These are phyloP conservation scores for Hemicentrotus pulcherrimus DNA, from an alignment of 35 echinoderm and acorn worm species.

Conservation along the genomic window DNA sequence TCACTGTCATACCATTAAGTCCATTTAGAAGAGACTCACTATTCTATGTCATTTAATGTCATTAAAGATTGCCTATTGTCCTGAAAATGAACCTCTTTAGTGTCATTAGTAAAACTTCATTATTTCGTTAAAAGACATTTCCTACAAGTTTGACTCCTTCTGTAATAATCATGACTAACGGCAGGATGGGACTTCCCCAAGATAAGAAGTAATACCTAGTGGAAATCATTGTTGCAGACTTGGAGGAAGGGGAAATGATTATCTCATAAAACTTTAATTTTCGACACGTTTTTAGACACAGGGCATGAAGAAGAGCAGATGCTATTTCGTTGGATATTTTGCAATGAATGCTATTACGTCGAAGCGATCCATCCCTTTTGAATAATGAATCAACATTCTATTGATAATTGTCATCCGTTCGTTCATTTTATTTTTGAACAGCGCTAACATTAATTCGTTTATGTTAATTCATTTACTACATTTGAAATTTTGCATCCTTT, in stretches of 20 bases:
- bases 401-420: too few relatives aligned
- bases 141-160: background rate
- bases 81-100: background rate
- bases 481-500: too few relatives aligned
- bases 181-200: background rate
- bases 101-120: slow-evolving; percentile 3
- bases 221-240: background rate
- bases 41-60: background rate
- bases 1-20: background rate
- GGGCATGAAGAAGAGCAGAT: too few relatives aligned
- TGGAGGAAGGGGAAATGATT: background rate
- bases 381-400: too few relatives aligned
- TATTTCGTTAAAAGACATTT: slow-evolving; percentile 5
- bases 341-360: background rate
- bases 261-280: background rate
- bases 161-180: background rate
- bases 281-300: too few relatives aligned
- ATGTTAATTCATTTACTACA: too few relatives aligned
- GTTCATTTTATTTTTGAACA: too few relatives aligned
- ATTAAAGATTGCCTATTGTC: background rate
- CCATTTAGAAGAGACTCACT: background rate
- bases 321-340: background rate
- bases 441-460: too few relatives aligned
- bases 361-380: too few relatives aligned
- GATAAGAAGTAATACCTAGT: background rate